Conservation (phyloP, 2,888 invertebrate species). For the Capitulum mitella region DNA sequence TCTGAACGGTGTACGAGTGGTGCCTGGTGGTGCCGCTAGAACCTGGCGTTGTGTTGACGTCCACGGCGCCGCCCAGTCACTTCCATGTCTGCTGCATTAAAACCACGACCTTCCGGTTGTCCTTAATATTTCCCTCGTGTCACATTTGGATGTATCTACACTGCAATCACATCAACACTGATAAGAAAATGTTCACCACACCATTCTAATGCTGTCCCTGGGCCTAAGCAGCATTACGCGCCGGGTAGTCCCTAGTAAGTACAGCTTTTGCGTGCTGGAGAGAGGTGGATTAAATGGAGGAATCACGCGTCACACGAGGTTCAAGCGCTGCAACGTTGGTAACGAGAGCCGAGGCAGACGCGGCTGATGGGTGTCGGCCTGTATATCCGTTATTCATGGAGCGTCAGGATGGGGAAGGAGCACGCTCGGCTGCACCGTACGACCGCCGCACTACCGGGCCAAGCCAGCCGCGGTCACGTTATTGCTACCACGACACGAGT, state of each 20-base stretch:
- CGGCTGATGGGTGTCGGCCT: too few species aligned
- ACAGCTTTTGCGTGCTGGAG: not conserved
- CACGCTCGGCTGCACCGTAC: too few species aligned
- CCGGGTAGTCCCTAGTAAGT: not conserved
- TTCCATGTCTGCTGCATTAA: not conserved
- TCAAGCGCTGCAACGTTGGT: not conserved
- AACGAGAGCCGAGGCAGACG: not conserved
- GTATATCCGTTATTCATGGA: too few species aligned
- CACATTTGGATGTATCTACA: constrained; percentile 20
- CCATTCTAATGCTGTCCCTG: not conserved
- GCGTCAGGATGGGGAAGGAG: not conserved
- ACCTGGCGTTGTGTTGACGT: not conserved
- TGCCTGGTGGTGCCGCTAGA: too few species aligned
- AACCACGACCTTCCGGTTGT: not conserved
- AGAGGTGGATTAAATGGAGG: not conserved
- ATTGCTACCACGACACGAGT: not conserved
- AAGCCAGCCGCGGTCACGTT: not conserved
- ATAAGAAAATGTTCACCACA: constrained; percentile 22
- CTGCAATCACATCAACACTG: constrained; percentile 8
- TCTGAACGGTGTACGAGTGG: constrained; percentile 13
- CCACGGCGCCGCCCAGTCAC: not conserved
- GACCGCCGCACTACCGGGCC: not conserved
- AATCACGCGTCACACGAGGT: not conserved
- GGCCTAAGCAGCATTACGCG: not conserved
- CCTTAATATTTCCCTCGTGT: not conserved